Percentiles rank a stretch among this genome's conserved stretches.
Conservation (phyloP, 2,797 vertebrate genomes). For the Muscicapa striata region DNA sequence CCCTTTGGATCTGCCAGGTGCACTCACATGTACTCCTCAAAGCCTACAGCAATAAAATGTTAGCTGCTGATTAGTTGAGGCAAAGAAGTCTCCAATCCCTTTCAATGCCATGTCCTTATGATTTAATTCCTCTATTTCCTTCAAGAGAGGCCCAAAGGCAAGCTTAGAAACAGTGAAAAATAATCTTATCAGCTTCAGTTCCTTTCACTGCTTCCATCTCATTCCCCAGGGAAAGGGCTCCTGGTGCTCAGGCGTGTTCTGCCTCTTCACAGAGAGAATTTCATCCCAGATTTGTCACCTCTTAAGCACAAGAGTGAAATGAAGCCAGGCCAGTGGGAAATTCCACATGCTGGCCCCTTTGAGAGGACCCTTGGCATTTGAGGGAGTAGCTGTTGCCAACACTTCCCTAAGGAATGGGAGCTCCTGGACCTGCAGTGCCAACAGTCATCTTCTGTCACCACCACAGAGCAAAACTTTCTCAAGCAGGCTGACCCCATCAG, state of each 20-base stretch:
- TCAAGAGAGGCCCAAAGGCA: neutral
- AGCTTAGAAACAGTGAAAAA: neutral
- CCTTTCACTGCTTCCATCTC: neutral
- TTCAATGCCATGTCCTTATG: neutral
- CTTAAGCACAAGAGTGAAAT: neutral
- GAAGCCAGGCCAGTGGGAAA: neutral
- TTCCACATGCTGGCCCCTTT: neutral
- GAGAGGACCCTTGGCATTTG: neutral
- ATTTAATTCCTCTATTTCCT: neutral
- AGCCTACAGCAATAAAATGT: constrained; percentile 66
- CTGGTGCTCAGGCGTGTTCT: neutral
- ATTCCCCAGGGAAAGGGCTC: neutral
- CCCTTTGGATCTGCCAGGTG: constrained; percentile 66
- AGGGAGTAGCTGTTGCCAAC: neutral
- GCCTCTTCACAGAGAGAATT: neutral
- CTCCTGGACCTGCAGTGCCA: constrained; percentile 76
- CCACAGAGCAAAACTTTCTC: constrained; percentile 72
- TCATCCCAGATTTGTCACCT: neutral
- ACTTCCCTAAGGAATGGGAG: neutral
- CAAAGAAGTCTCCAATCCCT: neutral
- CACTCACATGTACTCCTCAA: constrained; percentile 71
- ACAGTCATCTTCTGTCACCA: constrained; percentile 79
- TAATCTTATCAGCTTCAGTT: neutral
- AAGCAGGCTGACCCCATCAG: constrained; percentile 35
- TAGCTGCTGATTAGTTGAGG: neutral